Percentiles rank a stretch among this genome's conserved stretches.
Evolutionary conservation across 2,797 vertebrate species (phyloP).

Genomic region (Synaphobranchus kaupii): DNA sequence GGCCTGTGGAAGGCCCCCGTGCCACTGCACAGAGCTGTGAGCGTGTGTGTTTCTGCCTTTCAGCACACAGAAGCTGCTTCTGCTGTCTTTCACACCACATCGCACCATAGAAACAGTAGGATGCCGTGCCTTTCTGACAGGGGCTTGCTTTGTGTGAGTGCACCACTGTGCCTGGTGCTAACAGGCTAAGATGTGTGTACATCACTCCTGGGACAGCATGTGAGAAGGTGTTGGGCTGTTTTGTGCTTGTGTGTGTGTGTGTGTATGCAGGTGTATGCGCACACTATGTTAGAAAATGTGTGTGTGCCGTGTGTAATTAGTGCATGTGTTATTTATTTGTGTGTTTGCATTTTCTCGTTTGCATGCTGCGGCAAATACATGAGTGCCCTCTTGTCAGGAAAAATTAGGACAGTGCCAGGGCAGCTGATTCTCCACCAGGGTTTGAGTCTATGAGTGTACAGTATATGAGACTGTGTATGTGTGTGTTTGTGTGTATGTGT

Average conservation of each 20-base stretch:
- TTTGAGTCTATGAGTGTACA: constrained; percentile 35
- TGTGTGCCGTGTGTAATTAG: background rate
- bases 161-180: background rate
- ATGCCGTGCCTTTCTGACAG: background rate
- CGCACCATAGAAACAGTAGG: background rate
- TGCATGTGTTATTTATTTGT: background rate
- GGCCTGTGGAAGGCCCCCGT: background rate
- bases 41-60: background rate
- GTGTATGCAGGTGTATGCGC: background rate
- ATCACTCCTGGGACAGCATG: background rate
- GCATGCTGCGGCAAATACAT: constrained; percentile 5
- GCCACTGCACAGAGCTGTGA: background rate
- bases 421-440: constrained; percentile 56
- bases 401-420: constrained; percentile 71
- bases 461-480: constrained; percentile 21
- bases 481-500: background rate
- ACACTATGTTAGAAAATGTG: background rate
- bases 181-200: background rate
- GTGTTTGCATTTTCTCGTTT: background rate
- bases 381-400: constrained; percentile 69
- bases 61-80: constrained; percentile 6
- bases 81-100: background rate
- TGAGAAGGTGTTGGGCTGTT: background rate
- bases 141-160: background rate
- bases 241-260: background rate